A percentile compares a stretch with the other conserved stretches of the same genome.
These are phyloP conservation scores for Agrilus planipennis DNA, from an alignment of 1,140 invertebrate species.

Conservation along the genomic window DNA sequence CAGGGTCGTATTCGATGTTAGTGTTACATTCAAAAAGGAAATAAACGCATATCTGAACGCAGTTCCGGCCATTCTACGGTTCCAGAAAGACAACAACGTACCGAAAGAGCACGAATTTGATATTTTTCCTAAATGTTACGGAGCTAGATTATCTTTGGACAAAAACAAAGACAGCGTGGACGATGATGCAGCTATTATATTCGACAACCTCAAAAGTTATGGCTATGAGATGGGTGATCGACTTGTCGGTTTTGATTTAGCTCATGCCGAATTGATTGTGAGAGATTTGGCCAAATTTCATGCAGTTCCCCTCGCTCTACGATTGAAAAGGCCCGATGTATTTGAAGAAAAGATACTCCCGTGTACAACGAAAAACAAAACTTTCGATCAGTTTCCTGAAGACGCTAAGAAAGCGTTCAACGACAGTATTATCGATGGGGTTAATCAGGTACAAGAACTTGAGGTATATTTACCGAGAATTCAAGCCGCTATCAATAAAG, in stretches of 20 bases:
- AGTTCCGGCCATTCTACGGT: conserved; percentile 36
- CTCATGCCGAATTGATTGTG: conserved; percentile 37
- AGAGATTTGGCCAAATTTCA: conserved; percentile 43
- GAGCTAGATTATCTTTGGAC: conserved; percentile 37
- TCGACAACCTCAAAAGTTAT: conserved; percentile 42
- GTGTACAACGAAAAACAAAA: conserved; percentile 23
- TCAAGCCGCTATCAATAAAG: conserved; percentile 16
- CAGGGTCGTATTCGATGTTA: conserved; percentile 42
- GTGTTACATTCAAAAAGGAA: conserved; percentile 45
- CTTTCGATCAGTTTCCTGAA: conserved; percentile 22
- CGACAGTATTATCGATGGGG: conserved; percentile 24
- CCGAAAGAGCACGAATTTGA: conserved; percentile 33
- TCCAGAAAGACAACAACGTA: conserved; percentile 38
- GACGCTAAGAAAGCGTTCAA: conserved; percentile 23
- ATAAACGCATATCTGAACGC: conserved; percentile 41
- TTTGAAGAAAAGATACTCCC: conserved; percentile 37
- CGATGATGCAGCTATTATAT: conserved; percentile 41
- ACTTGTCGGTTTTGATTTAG: conserved; percentile 36
- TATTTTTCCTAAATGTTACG: conserved; percentile 40
- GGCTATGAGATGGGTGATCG: conserved; percentile 40
- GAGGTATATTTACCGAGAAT: conserved; percentile 13
- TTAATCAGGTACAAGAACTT: conserved; percentile 25
- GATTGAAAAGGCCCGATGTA: conserved; percentile 36
- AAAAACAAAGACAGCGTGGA: conserved; percentile 34
- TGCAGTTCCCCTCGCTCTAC: conserved; percentile 42